Percentiles rank a stretch among this genome's conserved stretches.
Conservation (phyloP, 2,113 vertebrate genomes). For the Phaethornis superciliosus region DNA sequence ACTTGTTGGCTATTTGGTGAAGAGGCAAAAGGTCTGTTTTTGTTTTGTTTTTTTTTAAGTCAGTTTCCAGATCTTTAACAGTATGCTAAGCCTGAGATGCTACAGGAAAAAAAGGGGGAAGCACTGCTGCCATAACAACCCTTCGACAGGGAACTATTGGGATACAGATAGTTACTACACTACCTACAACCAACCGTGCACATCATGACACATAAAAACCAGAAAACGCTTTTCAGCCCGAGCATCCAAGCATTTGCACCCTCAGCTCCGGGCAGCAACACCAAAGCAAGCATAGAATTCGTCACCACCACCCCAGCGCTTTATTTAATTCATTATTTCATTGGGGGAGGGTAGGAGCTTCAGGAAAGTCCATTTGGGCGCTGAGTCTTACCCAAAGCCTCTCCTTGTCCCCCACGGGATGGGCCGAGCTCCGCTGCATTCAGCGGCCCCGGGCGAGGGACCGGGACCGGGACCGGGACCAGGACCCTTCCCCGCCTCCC, state of each 20-base stretch:
- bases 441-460: neutral
- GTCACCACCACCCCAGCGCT: fast-evolving
- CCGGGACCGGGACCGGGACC: too few relatives aligned
- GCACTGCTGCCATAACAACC: conserved; percentile 67
- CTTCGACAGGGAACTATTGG: conserved; percentile 39
- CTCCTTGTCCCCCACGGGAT: neutral
- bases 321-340: neutral
- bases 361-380: neutral
- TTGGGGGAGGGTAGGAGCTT: neutral
- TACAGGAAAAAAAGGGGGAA: neutral
- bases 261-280: neutral
- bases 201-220: neutral
- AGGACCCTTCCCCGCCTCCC: neutral
- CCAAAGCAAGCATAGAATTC: neutral
- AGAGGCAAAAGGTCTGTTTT: neutral
- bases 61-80: neutral
- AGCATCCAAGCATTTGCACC: neutral
- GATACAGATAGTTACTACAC: conserved; percentile 48
- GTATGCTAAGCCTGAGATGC: neutral
- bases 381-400: neutral
- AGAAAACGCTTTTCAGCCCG: neutral
- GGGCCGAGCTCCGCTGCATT: neutral
- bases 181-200: conserved; percentile 17
- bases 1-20: conserved; percentile 20
- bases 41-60: neutral